Evolutionary conservation across 2,888 invertebrate genomes (phyloP).

Genomic region (Resseliella maxima): DNA sequence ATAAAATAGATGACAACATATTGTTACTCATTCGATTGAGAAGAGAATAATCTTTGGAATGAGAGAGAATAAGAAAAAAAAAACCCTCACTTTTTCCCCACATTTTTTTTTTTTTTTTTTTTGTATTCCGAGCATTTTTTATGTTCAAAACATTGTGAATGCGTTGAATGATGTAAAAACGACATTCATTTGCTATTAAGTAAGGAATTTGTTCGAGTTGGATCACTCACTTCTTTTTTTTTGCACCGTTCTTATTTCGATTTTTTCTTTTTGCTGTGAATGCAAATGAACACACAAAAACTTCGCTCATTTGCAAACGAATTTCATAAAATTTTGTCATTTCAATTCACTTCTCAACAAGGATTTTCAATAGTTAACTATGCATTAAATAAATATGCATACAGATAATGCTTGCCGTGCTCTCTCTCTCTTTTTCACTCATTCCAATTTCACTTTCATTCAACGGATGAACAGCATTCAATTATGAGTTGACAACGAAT

Average conservation of each 20-base stretch:
- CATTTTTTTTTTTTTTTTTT: neutral
- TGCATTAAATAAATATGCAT: constrained; percentile 36
- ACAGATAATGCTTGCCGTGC: neutral
- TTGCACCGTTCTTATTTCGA: neutral
- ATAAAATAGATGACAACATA: constrained; percentile 44
- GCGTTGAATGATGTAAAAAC: neutral
- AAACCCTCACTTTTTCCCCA: neutral
- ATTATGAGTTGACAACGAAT: constrained; percentile 30
- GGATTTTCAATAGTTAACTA: constrained; percentile 45
- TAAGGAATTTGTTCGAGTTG: neutral
- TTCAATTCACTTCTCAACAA: neutral
- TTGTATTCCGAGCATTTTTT: neutral
- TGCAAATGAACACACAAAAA: constrained; percentile 32
- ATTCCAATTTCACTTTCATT: neutral
- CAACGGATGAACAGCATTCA: neutral
- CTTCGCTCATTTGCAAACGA: neutral
- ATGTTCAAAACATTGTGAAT: neutral
- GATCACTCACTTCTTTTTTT: neutral
- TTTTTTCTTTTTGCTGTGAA: neutral
- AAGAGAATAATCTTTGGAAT: neutral
- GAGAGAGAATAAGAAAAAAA: neutral
- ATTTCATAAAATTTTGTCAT: neutral
- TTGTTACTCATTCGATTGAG: constrained; percentile 23
- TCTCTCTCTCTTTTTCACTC: neutral
- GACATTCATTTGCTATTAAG: constrained; percentile 22